Conservation (phyloP, 2,797 vertebrate species). For the Microctenopoma stevenorrisi region DNA sequence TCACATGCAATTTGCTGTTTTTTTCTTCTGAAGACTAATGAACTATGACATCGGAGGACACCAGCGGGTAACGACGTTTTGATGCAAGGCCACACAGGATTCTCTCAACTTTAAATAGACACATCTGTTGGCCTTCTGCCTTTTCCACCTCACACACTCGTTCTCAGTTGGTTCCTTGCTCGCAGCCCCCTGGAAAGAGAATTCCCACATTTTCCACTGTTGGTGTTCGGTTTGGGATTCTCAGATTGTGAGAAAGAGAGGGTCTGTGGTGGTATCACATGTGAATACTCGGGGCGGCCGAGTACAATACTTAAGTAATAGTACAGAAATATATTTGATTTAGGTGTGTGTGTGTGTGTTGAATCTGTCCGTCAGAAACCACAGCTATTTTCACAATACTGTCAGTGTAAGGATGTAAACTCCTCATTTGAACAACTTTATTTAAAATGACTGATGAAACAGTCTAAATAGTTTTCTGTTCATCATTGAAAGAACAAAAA, state of each 20-base stretch:
- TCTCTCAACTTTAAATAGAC: constrained; percentile 29
- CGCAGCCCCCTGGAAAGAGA: constrained; percentile 3
- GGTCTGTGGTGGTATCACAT: constrained; percentile 4
- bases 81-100: constrained; percentile 16
- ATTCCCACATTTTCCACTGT: constrained; percentile 8
- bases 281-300: not conserved
- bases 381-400: too few relatives aligned
- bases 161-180: not conserved
- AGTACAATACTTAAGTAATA: too few relatives aligned
- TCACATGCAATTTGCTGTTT: constrained; percentile 3
- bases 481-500: too few relatives aligned
- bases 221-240: constrained; percentile 20
- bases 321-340: too few relatives aligned
- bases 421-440: too few relatives aligned
- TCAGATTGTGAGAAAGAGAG: not conserved
- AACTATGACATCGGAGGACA: constrained; percentile 34
- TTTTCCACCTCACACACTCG: not conserved
- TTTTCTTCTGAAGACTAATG: constrained; percentile 7
- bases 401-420: too few relatives aligned
- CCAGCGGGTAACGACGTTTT: constrained; percentile 23
- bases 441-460: too few relatives aligned
- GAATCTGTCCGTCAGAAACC: too few relatives aligned
- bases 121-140: not conserved
- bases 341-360: too few relatives aligned
- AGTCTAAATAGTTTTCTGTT: too few relatives aligned